A percentile compares a stretch with the other conserved stretches of the same genome.
Conservation (phyloP, 2,797 vertebrate species). For the Macropus fuliginosus region DNA sequence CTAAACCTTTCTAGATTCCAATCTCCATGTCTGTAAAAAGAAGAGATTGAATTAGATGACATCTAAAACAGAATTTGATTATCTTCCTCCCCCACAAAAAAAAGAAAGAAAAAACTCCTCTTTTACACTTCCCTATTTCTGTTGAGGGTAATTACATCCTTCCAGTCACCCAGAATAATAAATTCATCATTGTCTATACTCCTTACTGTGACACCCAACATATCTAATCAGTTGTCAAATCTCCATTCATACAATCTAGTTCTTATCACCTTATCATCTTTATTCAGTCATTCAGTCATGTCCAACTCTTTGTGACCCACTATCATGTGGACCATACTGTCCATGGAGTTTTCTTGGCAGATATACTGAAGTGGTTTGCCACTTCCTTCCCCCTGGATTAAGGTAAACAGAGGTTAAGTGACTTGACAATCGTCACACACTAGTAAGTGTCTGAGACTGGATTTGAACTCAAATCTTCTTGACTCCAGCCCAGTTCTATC, state of each 20-base stretch:
- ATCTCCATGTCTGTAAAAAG: not conserved
- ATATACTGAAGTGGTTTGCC: not conserved
- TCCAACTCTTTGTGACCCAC: not conserved
- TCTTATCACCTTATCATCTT: not conserved
- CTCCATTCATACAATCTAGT: not conserved
- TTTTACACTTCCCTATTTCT: not conserved
- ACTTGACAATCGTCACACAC: not conserved
- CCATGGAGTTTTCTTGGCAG: not conserved
- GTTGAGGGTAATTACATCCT: not conserved
- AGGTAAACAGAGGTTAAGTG: not conserved
- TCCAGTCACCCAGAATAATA: not conserved
- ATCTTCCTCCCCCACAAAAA: not conserved
- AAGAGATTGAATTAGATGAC: not conserved
- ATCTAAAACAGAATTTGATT: not conserved
- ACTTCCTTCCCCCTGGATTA: not conserved
- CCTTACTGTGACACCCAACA: not conserved
- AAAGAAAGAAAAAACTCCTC: not conserved
- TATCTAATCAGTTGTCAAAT: not conserved
- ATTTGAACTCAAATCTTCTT: not conserved
- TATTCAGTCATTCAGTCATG: not conserved
- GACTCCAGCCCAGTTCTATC: not conserved
- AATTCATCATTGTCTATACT: not conserved
- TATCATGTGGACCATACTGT: not conserved
- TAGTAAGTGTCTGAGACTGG: not conserved
- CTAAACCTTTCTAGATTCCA: not conserved